Evolutionary conservation across 2,888 invertebrate species (phyloP).

Genomic region (Pecten maximus): DNA sequence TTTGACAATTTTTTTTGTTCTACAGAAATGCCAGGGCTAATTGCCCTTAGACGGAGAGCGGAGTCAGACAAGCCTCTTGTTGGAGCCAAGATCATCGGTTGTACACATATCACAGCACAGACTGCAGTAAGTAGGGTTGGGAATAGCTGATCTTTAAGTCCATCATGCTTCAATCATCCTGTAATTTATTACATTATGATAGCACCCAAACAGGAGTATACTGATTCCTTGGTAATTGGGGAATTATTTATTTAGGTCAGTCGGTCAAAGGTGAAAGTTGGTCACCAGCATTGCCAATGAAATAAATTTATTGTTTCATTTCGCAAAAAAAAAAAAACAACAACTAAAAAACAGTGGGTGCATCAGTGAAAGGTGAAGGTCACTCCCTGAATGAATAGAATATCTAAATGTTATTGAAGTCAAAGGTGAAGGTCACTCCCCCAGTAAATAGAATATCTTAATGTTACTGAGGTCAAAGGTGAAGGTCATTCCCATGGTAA

Average conservation of each 20-base stretch:
- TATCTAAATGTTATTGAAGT: no score
- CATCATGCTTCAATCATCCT: background rate
- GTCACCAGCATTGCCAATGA: no score
- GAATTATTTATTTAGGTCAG: constrained; percentile 3
- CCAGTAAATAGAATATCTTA: no score
- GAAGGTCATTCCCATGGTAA: no score
- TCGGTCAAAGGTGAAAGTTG: background rate
- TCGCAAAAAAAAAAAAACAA: no score
- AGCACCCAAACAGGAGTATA: background rate
- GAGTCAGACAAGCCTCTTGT: constrained; percentile 95
- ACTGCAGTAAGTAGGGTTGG: constrained; percentile 88
- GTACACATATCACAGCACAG: constrained; percentile 99
- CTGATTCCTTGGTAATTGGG: background rate
- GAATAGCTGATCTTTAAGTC: background rate
- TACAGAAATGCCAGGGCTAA: constrained; percentile 98
- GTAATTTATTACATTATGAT: background rate
- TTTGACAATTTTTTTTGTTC: constrained; percentile 44
- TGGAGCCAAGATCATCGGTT: constrained; percentile 97
- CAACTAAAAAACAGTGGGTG: no score
- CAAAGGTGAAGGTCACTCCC: background rate
- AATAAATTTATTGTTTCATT: no score
- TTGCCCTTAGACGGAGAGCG: constrained; percentile 95
- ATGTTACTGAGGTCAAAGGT: no score
- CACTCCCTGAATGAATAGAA: no score
- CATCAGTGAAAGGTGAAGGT: no score